Percentiles rank a stretch among this genome's conserved stretches.
Conservation (phyloP, 2,888 invertebrate species). For the Eristalis tenax region DNA sequence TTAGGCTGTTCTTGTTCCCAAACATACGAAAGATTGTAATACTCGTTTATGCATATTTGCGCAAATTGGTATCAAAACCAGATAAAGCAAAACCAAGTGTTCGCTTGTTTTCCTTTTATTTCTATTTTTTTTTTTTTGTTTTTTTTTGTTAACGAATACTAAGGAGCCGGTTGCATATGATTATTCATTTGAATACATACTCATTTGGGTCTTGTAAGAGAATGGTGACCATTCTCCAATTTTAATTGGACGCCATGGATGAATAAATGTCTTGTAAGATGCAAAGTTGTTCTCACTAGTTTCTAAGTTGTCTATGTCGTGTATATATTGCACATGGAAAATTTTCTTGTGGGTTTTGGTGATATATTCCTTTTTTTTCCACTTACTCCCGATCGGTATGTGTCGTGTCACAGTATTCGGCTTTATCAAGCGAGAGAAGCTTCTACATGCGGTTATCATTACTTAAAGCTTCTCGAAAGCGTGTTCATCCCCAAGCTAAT, state of each 20-base stretch:
- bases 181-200: constrained; percentile 9
- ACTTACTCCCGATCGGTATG: not conserved
- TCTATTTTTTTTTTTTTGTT: too few species aligned
- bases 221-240: not conserved
- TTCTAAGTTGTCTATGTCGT: not conserved
- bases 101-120: constrained; percentile 10
- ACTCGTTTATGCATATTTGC: constrained; percentile 31
- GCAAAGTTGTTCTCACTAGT: not conserved
- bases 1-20: constrained; percentile 37
- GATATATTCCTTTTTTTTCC: not conserved
- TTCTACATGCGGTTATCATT: not conserved
- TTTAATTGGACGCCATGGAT: not conserved
- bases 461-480: not conserved
- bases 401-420: not conserved
- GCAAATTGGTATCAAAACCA: constrained; percentile 37
- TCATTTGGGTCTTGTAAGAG: not conserved
- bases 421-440: not conserved
- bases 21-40: constrained; percentile 19
- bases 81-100: constrained; percentile 29
- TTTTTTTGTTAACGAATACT: constrained; percentile 1
- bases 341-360: not conserved
- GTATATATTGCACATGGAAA: not conserved
- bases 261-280: not conserved
- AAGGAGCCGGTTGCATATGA: constrained; percentile 49
- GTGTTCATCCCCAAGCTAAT: not conserved